These are phyloP conservation scores for Hydrolagus colliei DNA, from an alignment of 2,797 vertebrate genomes.

Conservation along the genomic window DNA sequence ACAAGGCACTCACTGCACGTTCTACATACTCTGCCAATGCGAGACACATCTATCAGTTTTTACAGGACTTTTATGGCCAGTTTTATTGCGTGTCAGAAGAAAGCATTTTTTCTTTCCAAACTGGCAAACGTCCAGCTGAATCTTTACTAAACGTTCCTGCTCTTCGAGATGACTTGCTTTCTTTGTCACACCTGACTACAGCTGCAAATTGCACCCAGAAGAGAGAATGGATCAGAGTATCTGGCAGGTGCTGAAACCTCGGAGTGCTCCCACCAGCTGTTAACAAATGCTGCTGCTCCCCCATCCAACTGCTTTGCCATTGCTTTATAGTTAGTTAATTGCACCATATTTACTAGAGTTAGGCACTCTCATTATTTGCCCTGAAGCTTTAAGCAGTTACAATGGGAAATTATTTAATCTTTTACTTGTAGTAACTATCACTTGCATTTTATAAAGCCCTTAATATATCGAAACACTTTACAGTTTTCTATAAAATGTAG, in stretches of 20 bases:
- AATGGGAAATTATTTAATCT: no score
- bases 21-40: background rate
- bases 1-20: no score
- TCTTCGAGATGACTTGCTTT: background rate
- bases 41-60: constrained; percentile 6
- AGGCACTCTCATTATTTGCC: background rate
- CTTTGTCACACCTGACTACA: constrained; percentile 17
- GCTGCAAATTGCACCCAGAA: constrained; percentile 3
- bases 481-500: no score
- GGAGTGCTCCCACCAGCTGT: constrained; percentile 6
- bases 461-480: no score
- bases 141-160: background rate
- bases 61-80: background rate
- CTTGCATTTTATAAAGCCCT: no score
- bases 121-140: background rate
- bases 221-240: background rate
- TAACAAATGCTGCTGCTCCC: background rate
- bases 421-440: no score
- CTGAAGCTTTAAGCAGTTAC: background rate
- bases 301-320: background rate
- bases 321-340: background rate
- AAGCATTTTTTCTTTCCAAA: background rate
- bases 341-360: background rate
- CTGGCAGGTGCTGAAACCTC: background rate
- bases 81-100: constrained; percentile 19